Percentiles rank a stretch among this genome's conserved stretches.
These are phyloP conservation scores for Blera fallax DNA, from an alignment of 2,888 invertebrate genomes.

Conservation along the genomic window DNA sequence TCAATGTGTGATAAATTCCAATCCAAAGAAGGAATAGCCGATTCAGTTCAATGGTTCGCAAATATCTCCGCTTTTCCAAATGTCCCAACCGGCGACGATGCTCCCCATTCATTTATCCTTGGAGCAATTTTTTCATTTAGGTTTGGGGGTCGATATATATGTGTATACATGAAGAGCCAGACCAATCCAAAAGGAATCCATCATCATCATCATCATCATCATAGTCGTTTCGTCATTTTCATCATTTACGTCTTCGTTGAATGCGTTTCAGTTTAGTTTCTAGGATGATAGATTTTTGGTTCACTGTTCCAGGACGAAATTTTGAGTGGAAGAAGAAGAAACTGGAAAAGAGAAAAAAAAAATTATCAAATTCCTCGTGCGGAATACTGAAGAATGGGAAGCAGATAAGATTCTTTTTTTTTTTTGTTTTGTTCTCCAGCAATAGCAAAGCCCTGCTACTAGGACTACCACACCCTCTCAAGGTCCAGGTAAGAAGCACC, in stretches of 20 bases:
- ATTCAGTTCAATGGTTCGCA: slow-evolving; percentile 48
- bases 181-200: slow-evolving; percentile 51
- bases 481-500: slow-evolving; percentile 8
- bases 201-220: slow-evolving; percentile 52
- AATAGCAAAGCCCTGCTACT: background rate
- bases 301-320: slow-evolving; percentile 14
- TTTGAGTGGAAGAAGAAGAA: background rate
- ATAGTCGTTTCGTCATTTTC: background rate
- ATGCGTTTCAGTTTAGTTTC: slow-evolving; percentile 22
- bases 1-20: slow-evolving; percentile 21
- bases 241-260: background rate
- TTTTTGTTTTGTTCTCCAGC: background rate
- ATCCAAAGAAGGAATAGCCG: slow-evolving; percentile 16
- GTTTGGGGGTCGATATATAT: background rate
- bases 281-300: background rate
- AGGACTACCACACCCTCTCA: background rate
- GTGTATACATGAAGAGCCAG: slow-evolving; percentile 2
- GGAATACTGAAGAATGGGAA: slow-evolving; percentile 5
- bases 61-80: background rate
- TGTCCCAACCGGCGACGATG: background rate
- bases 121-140: slow-evolving; percentile 43
- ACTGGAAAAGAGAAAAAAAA: too few species aligned
- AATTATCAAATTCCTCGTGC: slow-evolving; percentile 33
- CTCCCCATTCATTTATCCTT: background rate
- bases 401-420: background rate